A percentile compares a stretch with the other conserved stretches of the same genome.
Conservation (phyloP, 2,888 invertebrate species). For the Tholera decimalis region DNA sequence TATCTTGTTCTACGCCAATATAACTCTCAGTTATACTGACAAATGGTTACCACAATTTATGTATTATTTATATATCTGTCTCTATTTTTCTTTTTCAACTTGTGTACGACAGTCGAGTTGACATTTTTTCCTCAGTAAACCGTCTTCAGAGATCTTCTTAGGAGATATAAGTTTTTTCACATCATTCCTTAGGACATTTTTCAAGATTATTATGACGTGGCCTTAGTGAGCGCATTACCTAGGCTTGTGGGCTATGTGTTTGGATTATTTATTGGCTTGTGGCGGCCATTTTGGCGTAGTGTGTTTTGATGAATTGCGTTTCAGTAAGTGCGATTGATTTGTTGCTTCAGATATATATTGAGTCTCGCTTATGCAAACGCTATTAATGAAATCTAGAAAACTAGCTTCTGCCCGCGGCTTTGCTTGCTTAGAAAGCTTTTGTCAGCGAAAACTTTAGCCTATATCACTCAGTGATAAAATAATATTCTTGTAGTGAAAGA, state of each 20-base stretch:
- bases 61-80: slow-evolving; percentile 74
- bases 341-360: slow-evolving; percentile 5
- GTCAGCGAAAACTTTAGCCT: too few species aligned
- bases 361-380: too few species aligned
- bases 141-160: slow-evolving; percentile 48
- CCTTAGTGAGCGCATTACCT: slow-evolving; percentile 34
- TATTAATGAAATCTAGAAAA: background rate
- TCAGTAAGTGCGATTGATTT: background rate
- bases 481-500: too few species aligned
- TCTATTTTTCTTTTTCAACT: slow-evolving; percentile 74
- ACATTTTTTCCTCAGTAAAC: slow-evolving; percentile 42
- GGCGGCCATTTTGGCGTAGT: slow-evolving; percentile 14
- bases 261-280: slow-evolving; percentile 43
- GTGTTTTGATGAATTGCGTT: slow-evolving; percentile 24
- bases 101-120: slow-evolving; percentile 45
- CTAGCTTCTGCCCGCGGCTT: too few species aligned
- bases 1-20: slow-evolving; percentile 33
- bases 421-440: too few species aligned
- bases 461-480: too few species aligned
- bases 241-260: slow-evolving; percentile 23
- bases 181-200: slow-evolving; percentile 54
- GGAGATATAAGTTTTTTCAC: slow-evolving; percentile 52
- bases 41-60: slow-evolving; percentile 70
- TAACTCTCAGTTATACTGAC: slow-evolving; percentile 59
- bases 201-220: slow-evolving; percentile 67